A percentile compares a stretch with the other conserved stretches of the same genome.
Evolutionary conservation across 2,113 vertebrate species (phyloP).

Genomic region (Colossoma macropomum): DNA sequence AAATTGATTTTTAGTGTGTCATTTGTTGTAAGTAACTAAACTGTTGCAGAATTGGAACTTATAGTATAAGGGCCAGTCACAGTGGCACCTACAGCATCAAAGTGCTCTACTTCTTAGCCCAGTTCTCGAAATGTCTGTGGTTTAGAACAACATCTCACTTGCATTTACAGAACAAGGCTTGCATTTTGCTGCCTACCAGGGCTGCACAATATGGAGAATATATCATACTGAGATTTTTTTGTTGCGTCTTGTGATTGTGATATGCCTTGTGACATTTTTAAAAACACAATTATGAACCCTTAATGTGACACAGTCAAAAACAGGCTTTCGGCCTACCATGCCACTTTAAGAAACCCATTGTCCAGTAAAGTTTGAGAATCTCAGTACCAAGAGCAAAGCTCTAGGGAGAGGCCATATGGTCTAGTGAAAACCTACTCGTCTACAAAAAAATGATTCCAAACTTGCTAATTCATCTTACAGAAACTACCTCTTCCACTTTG

Average conservation of each 20-base stretch:
- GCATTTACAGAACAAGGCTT: not conserved
- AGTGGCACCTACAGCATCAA: not conserved
- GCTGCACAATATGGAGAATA: not conserved
- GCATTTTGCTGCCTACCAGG: not conserved
- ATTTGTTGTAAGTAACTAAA: not conserved
- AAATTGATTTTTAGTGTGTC: not conserved
- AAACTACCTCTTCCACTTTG: no score
- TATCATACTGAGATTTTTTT: not conserved
- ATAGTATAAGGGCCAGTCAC: not conserved
- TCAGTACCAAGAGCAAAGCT: no score
- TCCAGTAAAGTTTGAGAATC: not conserved
- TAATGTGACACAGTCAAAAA: no score
- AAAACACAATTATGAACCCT: no score
- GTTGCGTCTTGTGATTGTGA: not conserved
- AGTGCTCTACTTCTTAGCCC: not conserved
- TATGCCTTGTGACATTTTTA: not conserved
- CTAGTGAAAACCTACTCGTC: no score
- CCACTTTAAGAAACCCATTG: not conserved
- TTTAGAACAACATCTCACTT: not conserved
- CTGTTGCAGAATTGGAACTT: not conserved
- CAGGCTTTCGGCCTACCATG: not conserved
- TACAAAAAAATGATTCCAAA: no score
- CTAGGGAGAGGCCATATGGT: no score
- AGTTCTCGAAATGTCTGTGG: not conserved
- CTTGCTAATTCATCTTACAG: no score